Evolutionary conservation across 1,140 invertebrate species (phyloP), one percentile per base, ranked within the genome.

Genomic region (Scaptomyza montana): DNA sequence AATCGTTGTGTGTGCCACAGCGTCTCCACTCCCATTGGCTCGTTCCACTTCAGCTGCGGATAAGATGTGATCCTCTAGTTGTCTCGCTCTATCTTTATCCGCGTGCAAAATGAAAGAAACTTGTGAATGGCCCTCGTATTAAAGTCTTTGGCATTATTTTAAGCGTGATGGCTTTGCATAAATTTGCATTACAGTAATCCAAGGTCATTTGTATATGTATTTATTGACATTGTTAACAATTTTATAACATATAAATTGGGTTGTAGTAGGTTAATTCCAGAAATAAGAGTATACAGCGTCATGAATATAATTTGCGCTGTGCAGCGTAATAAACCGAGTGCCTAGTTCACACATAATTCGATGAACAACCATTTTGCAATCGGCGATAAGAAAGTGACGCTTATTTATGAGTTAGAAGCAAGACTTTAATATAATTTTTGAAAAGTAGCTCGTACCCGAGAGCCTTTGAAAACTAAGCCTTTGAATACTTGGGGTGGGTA

Each of bases 61-160:
- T 80, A 78, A 73, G 47, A 13, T 30, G 7, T 5, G 67, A 7
- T 9, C 16, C 63, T 25, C 63, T 55, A 51, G 78, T 82, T 67
- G 82, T 87, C 78, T 55, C 72, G 57, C 78, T 87, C 84, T 45
- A 16, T 68, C 82, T 25, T 75, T 87, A 87, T 87, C 82, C 74
- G 82, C 45, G 60, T 71, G 61, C 62, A 69, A 87, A 87, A 87
- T 86, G 77, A 77, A 77, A 60, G 80, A 77, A 61, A 51, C 16
- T 50, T 28, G 28, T 28, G 49, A 67, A 59, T 65, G 71, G 25
- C 12, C 19, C 45, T 2, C 16, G 13, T 21, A 21, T 62, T 74
- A 71, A 85, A 66, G 65, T 45, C 9, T 5, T 45, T 13, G 21
- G 12, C 41, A 25, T 59, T 77, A n/a, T 67, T 30, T 74, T 13